These are phyloP conservation scores for Dromococcyx pavoninus DNA, from an alignment of 2,797 vertebrate genomes.

Conservation along the genomic window DNA sequence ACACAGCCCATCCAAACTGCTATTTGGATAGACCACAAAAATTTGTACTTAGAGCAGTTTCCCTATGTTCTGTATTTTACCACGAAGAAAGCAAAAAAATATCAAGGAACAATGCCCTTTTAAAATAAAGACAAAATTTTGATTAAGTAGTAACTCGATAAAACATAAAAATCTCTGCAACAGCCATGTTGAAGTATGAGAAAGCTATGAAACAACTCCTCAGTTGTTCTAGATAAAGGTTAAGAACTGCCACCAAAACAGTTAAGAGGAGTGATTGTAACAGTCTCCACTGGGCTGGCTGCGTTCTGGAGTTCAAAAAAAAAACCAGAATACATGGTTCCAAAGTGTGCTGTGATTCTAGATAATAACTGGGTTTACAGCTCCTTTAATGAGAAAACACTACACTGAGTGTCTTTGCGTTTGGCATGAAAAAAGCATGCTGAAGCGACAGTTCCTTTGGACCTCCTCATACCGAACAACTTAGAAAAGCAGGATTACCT, in stretches of 20 bases:
- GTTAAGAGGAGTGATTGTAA: neutral
- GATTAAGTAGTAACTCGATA: neutral
- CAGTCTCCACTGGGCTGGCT: neutral
- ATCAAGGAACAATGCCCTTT: neutral
- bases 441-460: neutral
- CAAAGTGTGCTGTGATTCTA: neutral
- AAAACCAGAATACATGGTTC: neutral
- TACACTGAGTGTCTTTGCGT: neutral
- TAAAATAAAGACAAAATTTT: neutral
- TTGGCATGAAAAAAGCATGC: neutral
- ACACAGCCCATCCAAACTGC: neutral
- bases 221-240: neutral
- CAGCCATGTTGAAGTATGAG: neutral
- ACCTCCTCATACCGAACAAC: neutral
- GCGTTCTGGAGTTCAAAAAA: neutral
- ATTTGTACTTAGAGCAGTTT: neutral
- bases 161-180: neutral
- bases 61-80: neutral
- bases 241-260: neutral
- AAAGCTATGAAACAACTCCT: neutral
- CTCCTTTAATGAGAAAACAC: neutral
- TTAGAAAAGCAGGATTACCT: constrained; percentile 76
- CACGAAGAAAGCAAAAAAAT: neutral
- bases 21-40: neutral
- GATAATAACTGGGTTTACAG: neutral